Conservation (phyloP, 2,888 invertebrate species). For the Zeuzera pyrina region DNA sequence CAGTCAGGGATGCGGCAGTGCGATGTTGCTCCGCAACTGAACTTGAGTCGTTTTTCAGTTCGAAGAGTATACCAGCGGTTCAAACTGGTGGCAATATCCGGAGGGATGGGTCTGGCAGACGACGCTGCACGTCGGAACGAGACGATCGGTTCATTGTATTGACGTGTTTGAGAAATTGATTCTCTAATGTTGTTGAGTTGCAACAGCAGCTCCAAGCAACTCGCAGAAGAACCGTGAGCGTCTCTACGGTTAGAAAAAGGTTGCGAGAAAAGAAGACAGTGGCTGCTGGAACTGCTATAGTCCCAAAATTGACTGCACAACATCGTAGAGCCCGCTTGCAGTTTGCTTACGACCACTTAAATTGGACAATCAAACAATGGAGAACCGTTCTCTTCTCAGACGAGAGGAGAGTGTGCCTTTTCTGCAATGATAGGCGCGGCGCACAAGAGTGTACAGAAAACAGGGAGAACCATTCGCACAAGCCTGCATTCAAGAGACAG, state of each 20-base stretch:
- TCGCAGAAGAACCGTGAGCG: not conserved
- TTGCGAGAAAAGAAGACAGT: too few relatives aligned
- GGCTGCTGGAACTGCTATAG: too few relatives aligned
- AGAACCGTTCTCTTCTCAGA: not conserved
- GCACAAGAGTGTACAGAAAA: not conserved
- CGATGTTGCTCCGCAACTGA: constrained; percentile 11
- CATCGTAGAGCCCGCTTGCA: too few relatives aligned
- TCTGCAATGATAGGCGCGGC: not conserved
- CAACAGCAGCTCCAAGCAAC: not conserved
- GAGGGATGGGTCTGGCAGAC: not conserved
- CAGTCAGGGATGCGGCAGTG: constrained; percentile 13
- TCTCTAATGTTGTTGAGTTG: too few relatives aligned
- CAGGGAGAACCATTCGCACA: not conserved
- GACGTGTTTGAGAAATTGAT: too few relatives aligned
- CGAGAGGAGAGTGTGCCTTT: too few relatives aligned
- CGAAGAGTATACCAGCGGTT: constrained; percentile 8
- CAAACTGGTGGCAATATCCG: not conserved
- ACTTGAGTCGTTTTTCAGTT: constrained; percentile 10
- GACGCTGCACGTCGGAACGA: too few relatives aligned
- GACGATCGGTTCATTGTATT: too few relatives aligned
- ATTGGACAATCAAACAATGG: not conserved
- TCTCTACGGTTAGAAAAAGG: too few relatives aligned
- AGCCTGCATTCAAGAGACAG: too few relatives aligned
- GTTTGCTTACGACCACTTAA: not conserved
- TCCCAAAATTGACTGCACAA: too few relatives aligned